A percentile compares a stretch with the other conserved stretches of the same genome.
These are phyloP conservation scores for Polypterus senegalus DNA, from an alignment of 2,113 vertebrate species.

Conservation along the genomic window DNA sequence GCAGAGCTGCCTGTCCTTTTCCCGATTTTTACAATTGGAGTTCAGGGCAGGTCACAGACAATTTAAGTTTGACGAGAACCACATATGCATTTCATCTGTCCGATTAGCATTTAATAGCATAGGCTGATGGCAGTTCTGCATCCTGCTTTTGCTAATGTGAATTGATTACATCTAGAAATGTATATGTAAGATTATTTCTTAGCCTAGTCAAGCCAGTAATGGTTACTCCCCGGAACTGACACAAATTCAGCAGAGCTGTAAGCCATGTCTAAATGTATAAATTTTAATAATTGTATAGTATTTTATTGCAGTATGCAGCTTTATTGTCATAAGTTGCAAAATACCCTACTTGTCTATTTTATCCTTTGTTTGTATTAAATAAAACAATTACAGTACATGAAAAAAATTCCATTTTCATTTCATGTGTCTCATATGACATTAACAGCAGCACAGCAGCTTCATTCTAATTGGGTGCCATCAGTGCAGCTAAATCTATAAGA, in stretches of 20 bases:
- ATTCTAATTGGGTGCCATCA: no score
- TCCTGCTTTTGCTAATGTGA: conserved; percentile 8
- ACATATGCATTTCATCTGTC: neutral
- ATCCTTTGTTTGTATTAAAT: neutral
- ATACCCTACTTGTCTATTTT: neutral
- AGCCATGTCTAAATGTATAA: conserved; percentile 11
- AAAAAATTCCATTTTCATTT: neutral
- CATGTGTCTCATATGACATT: no score
- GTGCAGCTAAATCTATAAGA: no score
- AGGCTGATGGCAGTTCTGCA: neutral
- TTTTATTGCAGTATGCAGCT: no score
- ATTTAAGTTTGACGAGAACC: no score
- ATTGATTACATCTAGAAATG: conserved; percentile 16
- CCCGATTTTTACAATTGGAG: no score
- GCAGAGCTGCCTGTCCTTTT: no score
- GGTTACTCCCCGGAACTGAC: conserved; percentile 4
- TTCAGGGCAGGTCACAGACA: no score
- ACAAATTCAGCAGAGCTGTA: conserved; percentile 3
- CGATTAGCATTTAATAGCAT: conserved; percentile 4
- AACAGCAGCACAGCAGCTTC: no score
- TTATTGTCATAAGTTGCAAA: neutral
- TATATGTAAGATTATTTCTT: conserved; percentile 17
- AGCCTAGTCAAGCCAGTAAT: conserved; percentile 19
- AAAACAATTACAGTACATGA: neutral
- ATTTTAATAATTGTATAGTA: neutral